Base-by-base conservation (phyloP, 2,888 invertebrate genomes). In the Chymomyza caudatula region DNA sequence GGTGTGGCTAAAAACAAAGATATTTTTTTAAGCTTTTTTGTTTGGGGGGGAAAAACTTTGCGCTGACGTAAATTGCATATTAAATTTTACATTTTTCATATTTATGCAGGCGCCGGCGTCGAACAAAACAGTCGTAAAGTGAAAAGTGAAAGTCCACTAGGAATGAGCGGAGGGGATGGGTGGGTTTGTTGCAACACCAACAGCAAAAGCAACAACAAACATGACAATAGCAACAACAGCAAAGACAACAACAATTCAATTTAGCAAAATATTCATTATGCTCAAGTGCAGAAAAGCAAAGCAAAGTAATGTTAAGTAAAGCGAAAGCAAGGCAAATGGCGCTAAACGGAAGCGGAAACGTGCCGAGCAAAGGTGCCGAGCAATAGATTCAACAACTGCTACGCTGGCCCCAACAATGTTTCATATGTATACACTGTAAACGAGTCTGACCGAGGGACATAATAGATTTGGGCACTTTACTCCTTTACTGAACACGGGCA, bases 11-110 rank as follows among this genome's bases (percentile, higher is more conserved):
- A 59, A 56, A n/a, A 51, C 25, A 29, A 23, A 51, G 53, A 17
- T 59, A 59, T 2, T 37, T 11, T 37, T 0, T n/a, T n/a, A n/a
- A n/a, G n/a, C n/a, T 37, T 37, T 8, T 37, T n/a, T n/a, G 0
- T 37, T 11, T 37, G 29, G 11, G 29, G 29, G 29, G 8, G 29
- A 52, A 29, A 49, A 78, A 68, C 65, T 72, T 72, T 71, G 56
- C 64, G 67, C 73, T 71, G 82, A 76, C 79, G 69, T 76, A 85
- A 83, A 85, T 86, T 86, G 85, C 80, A 86, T 86, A 87, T 85
- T 86, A 85, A 85, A 84, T 87, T 86, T 84, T 71, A 81, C 76
- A 86, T 85, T 86, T 87, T 85, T 84, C 86, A 84, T 80, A 83
- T 87, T 83, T 82, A 85, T 81, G 86, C 85, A 85, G 76, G 56